A percentile compares a stretch with the other conserved stretches of the same genome.
Conservation (phyloP, 2,888 invertebrate genomes). For the Coleophora deauratella region DNA sequence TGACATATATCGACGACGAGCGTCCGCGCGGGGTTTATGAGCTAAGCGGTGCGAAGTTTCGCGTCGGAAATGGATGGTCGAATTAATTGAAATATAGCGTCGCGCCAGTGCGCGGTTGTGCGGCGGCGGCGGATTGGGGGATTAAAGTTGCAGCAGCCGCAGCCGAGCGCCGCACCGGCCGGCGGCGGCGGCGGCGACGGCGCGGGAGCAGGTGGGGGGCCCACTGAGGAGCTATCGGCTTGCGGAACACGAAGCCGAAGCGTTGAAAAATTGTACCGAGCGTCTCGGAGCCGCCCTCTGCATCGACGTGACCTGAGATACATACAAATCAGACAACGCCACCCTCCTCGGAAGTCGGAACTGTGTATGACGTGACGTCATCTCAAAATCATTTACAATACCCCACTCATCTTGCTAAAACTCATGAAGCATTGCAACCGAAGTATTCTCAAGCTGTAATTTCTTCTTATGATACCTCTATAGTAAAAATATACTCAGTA, state of each 20-base stretch:
- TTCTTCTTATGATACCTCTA: too few relatives aligned
- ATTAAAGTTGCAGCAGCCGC: constrained; percentile 64
- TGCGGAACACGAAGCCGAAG: constrained; percentile 59
- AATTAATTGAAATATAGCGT: constrained; percentile 71
- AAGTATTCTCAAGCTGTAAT: too few relatives aligned
- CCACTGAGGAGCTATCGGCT: constrained; percentile 49
- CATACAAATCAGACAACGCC: constrained; percentile 57
- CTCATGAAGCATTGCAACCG: too few relatives aligned
- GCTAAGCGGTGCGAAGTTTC: constrained; percentile 51
- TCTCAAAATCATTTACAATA: neutral
- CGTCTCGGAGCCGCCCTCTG: constrained; percentile 56
- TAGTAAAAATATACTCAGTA: too few relatives aligned
- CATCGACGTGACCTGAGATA: constrained; percentile 46
- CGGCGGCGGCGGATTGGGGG: constrained; percentile 58
- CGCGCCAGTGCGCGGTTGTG: constrained; percentile 57
- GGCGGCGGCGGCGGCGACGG: constrained; percentile 47
- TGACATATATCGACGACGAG: constrained; percentile 19
- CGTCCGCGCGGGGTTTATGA: constrained; percentile 35
- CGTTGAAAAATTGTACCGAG: constrained; percentile 68
- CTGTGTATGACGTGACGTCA: constrained; percentile 15
- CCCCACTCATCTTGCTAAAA: neutral
- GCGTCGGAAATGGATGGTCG: constrained; percentile 56
- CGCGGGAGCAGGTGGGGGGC: constrained; percentile 18
- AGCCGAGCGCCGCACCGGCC: constrained; percentile 47
- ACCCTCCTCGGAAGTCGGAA: constrained; percentile 18